Evolutionary conservation across 2,888 invertebrate genomes (phyloP).

Genomic region (Lasioglossum figueresi): DNA sequence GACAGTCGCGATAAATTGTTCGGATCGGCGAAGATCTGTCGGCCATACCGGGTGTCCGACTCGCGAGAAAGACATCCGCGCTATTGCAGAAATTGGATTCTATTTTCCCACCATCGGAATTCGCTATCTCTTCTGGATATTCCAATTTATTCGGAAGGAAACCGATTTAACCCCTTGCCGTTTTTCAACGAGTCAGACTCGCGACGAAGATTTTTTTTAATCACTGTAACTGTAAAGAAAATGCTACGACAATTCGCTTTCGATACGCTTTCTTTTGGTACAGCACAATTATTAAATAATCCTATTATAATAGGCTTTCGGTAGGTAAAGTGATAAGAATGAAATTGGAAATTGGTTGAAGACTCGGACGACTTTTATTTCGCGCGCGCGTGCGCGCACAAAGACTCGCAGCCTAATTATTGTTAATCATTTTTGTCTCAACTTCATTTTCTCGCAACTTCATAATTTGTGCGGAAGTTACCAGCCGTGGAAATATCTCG

Average conservation of each 20-base stretch:
- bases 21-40: background rate
- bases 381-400: no score
- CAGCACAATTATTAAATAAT: no score
- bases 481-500: background rate
- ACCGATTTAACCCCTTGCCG: background rate
- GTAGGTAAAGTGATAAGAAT: no score
- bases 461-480: background rate
- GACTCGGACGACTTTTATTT: no score
- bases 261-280: no score
- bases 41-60: background rate
- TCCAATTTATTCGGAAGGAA: background rate
- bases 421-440: background rate
- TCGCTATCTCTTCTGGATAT: background rate
- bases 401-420: background rate
- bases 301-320: no score
- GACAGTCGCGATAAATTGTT: background rate
- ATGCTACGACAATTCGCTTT: no score
- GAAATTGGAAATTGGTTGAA: no score
- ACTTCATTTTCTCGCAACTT: background rate
- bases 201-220: no score
- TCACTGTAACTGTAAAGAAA: no score
- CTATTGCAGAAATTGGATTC: background rate
- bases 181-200: no score
- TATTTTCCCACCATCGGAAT: no score
- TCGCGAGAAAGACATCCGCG: background rate